phyloP scores from a whole-genome alignment of 30 jellyfish, hydroid and myxozoan genomes.

The Chironex yamaguchii region DNA sequence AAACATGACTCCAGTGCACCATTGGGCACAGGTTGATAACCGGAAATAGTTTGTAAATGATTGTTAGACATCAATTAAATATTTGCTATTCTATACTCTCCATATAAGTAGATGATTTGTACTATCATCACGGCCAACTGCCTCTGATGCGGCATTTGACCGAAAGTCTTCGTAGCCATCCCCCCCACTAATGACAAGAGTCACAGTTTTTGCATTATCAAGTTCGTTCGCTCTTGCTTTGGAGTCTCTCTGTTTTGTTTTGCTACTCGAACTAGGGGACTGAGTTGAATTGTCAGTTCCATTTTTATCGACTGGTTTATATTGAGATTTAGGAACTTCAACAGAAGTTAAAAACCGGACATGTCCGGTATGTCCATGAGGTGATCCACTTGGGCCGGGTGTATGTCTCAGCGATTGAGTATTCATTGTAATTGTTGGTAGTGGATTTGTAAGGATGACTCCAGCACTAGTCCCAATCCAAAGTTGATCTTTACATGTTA shows the following conservation, averaged over 20 bases:
- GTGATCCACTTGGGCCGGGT: conserved; percentile 98
- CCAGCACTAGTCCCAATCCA: conserved; percentile 99
- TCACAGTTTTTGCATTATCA: conserved; percentile 68
- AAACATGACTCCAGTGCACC: too few species aligned
- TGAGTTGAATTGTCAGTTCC: conserved; percentile 54
- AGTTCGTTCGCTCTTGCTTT: conserved; percentile 48
- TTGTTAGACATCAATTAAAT: too few species aligned
- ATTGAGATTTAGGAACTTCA: conserved; percentile 92
- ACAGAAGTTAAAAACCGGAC: conserved; percentile 97
- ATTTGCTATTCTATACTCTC: too few species aligned
- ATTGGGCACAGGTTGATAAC: too few species aligned
- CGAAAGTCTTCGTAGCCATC: conserved; percentile 99
- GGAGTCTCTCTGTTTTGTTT: conserved; percentile 44
- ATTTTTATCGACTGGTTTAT: conserved; percentile 54
- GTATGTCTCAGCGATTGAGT: conserved; percentile 83
- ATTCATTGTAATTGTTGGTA: conserved; percentile 86
- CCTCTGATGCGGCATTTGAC: conserved; percentile 87
- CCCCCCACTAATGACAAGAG: conserved; percentile 97
- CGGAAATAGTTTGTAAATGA: too few species aligned
- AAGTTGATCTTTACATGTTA: conserved; percentile 93
- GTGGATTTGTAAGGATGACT: conserved; percentile 91
- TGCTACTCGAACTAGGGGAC: conserved; percentile 30
- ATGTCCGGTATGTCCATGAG: conserved; percentile 99
- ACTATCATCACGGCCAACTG: conserved; percentile 99
- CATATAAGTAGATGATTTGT: conserved; percentile 96